Percentiles rank a stretch among this genome's conserved stretches.
Evolutionary conservation across 2,797 vertebrate genomes (phyloP).

Genomic region (Triplophysa bombifrons): DNA sequence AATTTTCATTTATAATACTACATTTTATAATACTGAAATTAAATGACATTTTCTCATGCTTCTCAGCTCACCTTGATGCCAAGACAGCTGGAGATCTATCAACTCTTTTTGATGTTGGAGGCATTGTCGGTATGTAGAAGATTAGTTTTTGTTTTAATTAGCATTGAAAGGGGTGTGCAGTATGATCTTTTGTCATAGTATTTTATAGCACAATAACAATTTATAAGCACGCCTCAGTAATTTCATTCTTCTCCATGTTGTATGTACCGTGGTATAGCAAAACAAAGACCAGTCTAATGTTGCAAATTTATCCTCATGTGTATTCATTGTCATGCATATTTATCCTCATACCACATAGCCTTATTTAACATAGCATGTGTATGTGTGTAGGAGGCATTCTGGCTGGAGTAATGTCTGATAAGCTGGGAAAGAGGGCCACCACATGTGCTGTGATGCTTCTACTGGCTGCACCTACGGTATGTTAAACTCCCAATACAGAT

Average conservation of each 20-base stretch:
- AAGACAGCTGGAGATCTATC: conserved; percentile 91
- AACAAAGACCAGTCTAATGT: neutral
- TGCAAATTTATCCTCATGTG: neutral
- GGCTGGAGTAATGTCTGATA: conserved; percentile 90
- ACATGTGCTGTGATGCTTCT: conserved; percentile 92
- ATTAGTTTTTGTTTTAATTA: neutral
- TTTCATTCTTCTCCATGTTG: neutral
- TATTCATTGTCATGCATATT: neutral
- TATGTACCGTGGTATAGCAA: neutral
- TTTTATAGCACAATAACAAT: neutral
- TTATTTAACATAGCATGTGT: neutral
- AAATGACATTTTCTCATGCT: conserved; percentile 36
- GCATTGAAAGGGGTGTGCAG: neutral
- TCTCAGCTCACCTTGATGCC: conserved; percentile 85
- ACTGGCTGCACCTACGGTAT: conserved; percentile 88
- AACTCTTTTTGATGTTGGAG: conserved; percentile 93
- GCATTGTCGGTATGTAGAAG: conserved; percentile 83
- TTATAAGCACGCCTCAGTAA: neutral
- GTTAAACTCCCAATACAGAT: conserved; percentile 46
- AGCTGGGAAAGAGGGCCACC: conserved; percentile 84
- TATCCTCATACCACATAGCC: neutral
- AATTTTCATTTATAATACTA: neutral
- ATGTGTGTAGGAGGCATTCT: conserved; percentile 83
- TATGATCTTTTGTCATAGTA: neutral
- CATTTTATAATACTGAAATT: neutral